These are phyloP conservation scores for Lycaon pictus DNA, from an alignment of 2,113 vertebrate species.

Conservation along the genomic window DNA sequence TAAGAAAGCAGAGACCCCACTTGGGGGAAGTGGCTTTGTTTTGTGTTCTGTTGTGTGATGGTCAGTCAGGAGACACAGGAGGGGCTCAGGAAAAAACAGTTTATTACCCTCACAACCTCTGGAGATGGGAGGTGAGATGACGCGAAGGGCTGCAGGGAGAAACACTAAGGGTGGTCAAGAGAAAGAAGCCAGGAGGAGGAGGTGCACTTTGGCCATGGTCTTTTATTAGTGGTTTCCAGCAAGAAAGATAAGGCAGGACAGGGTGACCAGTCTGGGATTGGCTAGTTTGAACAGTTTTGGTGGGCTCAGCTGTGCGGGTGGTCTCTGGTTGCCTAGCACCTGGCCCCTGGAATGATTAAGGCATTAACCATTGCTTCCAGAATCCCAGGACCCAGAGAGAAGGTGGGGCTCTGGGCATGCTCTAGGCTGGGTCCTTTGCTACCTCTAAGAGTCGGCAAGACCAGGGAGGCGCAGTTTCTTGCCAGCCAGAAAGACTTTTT, in stretches of 20 bases:
- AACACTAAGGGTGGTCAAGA: neutral
- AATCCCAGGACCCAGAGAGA: neutral
- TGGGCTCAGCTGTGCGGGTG: neutral
- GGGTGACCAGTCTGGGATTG: neutral
- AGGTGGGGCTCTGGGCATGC: neutral
- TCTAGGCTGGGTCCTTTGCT: neutral
- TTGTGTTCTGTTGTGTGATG: neutral
- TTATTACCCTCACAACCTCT: neutral
- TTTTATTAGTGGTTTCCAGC: neutral
- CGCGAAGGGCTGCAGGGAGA: accelerated
- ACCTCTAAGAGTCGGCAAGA: neutral
- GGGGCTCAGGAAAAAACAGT: neutral
- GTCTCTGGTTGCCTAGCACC: neutral
- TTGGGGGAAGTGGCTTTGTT: neutral
- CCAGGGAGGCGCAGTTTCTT: neutral
- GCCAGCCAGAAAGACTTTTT: neutral
- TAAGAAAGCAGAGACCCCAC: neutral
- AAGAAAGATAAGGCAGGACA: neutral
- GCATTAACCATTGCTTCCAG: neutral
- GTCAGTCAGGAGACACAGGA: no score
- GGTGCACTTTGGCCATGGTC: no score
- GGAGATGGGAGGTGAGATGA: neutral
- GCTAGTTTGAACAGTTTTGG: neutral
- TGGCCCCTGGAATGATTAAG: neutral
- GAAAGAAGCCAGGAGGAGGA: neutral